Evolutionary conservation across 2,888 invertebrate species (phyloP).

Genomic region (Leptopilina myrica): DNA sequence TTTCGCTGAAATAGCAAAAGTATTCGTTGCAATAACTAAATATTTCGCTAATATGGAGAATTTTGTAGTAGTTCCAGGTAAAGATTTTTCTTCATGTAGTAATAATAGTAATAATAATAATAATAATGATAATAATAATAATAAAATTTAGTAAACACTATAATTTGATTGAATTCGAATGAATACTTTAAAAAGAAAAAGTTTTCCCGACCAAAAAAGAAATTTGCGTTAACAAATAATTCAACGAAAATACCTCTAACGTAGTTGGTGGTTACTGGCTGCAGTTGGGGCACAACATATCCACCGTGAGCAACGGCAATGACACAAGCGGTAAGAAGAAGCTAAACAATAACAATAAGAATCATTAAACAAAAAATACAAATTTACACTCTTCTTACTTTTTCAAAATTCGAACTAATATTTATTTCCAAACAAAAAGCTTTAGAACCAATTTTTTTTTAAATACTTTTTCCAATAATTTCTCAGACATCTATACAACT

Average conservation of each 20-base stretch:
- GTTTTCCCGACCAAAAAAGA: neutral
- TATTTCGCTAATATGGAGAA: too few relatives aligned
- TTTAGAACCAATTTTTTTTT: neutral
- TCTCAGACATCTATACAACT: too few relatives aligned
- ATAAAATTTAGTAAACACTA: too few relatives aligned
- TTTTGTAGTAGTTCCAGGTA: too few relatives aligned
- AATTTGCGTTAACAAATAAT: neutral
- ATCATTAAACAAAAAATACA: too few relatives aligned
- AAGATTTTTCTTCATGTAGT: too few relatives aligned
- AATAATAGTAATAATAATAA: too few relatives aligned
- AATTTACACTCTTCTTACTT: too few relatives aligned
- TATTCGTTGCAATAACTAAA: too few relatives aligned
- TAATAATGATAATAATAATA: too few relatives aligned
- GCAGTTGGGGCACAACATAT: neutral
- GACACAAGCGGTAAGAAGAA: neutral
- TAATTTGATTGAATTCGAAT: neutral
- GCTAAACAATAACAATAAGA: constrained; percentile 5
- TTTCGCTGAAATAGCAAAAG: too few relatives aligned
- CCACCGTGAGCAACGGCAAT: constrained; percentile 1
- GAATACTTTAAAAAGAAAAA: neutral
- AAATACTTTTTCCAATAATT: too few relatives aligned
- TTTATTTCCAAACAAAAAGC: neutral
- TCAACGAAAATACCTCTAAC: neutral
- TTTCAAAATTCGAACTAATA: neutral
- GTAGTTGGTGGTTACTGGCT: constrained; percentile 5